Evolutionary conservation across 2,888 invertebrate genomes (phyloP).

Genomic region (Ceratothoa steindachneri): DNA sequence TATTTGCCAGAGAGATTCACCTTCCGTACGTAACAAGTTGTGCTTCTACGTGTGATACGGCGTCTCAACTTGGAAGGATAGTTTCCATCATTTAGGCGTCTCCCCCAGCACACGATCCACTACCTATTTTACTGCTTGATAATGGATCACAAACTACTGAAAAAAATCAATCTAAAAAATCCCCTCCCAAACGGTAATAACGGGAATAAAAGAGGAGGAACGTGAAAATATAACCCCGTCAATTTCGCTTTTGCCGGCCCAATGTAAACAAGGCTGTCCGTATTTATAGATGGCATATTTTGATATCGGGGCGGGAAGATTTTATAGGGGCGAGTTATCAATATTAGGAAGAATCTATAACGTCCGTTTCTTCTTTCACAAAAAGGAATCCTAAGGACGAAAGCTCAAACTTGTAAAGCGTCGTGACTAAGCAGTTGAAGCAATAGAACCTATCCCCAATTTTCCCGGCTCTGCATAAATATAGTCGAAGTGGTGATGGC

Average conservation of each 20-base stretch:
- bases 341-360: background rate
- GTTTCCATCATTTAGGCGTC: no score
- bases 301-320: constrained; percentile 2
- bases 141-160: no score
- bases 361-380: background rate
- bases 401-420: background rate
- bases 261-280: constrained; percentile 26
- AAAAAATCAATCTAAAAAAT: no score
- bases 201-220: no score
- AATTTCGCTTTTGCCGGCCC: background rate
- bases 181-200: no score
- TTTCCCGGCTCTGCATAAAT: no score
- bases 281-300: constrained; percentile 31
- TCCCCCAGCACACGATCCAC: no score
- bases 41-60: background rate
- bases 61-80: no score
- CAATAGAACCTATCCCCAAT: no score
- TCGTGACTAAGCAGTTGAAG: no score
- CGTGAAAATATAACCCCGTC: constrained; percentile 12
- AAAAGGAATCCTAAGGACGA: background rate
- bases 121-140: no score
- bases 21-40: background rate
- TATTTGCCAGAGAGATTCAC: constrained; percentile 25
- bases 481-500: no score
- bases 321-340: background rate